Conservation (phyloP, 2,888 invertebrate species). For the Cosmorhoe ocellata region DNA sequence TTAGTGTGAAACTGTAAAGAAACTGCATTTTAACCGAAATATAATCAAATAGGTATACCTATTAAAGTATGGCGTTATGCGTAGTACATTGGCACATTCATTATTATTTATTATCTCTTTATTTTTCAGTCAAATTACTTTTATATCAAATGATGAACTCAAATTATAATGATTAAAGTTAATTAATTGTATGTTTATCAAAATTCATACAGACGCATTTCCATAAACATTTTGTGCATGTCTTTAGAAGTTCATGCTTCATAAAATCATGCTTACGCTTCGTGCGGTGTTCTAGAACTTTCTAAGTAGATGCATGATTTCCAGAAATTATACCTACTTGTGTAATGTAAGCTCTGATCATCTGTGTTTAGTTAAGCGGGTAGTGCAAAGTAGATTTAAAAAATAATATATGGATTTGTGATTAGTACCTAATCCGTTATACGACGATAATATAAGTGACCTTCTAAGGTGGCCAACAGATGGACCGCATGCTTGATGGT, state of each 20-base stretch:
- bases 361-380: not conserved
- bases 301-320: slow-evolving; percentile 26
- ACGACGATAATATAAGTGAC: too few species aligned
- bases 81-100: slow-evolving; percentile 31
- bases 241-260: slow-evolving; percentile 42
- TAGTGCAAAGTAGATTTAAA: not conserved
- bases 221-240: slow-evolving; percentile 40
- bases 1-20: too few species aligned
- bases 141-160: slow-evolving; percentile 5
- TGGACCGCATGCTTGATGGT: too few species aligned
- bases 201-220: too few species aligned
- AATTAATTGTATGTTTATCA: not conserved
- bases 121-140: not conserved
- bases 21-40: too few species aligned
- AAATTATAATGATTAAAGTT: slow-evolving; percentile 5
- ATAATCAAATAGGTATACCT: too few species aligned
- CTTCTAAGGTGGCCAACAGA: too few species aligned
- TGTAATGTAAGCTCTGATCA: not conserved
- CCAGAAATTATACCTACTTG: not conserved
- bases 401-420: too few species aligned
- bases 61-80: slow-evolving; percentile 32
- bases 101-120: slow-evolving; percentile 24
- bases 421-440: too few species aligned
- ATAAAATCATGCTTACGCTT: slow-evolving; percentile 56
- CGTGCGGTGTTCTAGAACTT: slow-evolving; percentile 35